Evolutionary conservation across 2,797 vertebrate species (phyloP).

Genomic region (Siniperca obscura): DNA sequence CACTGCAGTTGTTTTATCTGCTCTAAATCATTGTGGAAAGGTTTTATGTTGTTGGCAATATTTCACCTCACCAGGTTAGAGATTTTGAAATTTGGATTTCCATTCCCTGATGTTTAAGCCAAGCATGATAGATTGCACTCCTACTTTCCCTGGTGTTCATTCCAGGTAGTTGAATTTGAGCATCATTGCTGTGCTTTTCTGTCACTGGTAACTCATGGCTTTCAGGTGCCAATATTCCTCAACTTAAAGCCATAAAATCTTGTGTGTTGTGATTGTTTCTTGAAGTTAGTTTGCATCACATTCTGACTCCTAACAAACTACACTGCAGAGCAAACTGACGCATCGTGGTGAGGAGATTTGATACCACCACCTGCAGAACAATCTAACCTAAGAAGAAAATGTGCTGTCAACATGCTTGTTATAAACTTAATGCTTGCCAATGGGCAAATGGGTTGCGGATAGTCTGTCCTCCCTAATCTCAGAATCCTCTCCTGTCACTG

Average conservation of each 20-base stretch:
- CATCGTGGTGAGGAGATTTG: neutral
- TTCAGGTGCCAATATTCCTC: neutral
- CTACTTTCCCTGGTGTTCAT: neutral
- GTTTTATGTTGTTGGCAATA: constrained; percentile 17
- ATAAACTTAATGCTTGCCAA: constrained; percentile 13
- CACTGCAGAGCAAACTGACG: neutral
- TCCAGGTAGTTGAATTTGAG: constrained; percentile 11
- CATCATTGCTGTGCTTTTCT: neutral
- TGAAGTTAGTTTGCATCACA: constrained; percentile 31
- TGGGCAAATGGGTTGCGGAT: neutral
- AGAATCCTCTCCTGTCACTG: constrained; percentile 32
- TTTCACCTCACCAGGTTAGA: constrained; percentile 23
- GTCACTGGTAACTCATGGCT: neutral
- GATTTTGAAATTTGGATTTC: neutral
- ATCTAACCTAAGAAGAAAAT: constrained; percentile 13
- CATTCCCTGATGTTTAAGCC: neutral
- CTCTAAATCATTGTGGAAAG: constrained; percentile 16
- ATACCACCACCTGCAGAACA: constrained; percentile 12
- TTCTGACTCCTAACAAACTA: constrained; percentile 6
- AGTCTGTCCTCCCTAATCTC: constrained; percentile 45
- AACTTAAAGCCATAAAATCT: neutral
- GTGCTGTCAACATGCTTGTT: constrained; percentile 16
- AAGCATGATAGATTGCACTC: neutral
- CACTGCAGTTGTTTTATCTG: constrained; percentile 19
- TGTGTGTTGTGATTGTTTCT: constrained; percentile 18